Evolutionary conservation across 2,888 invertebrate species (phyloP).

Genomic region (Tetranychus piercei): DNA sequence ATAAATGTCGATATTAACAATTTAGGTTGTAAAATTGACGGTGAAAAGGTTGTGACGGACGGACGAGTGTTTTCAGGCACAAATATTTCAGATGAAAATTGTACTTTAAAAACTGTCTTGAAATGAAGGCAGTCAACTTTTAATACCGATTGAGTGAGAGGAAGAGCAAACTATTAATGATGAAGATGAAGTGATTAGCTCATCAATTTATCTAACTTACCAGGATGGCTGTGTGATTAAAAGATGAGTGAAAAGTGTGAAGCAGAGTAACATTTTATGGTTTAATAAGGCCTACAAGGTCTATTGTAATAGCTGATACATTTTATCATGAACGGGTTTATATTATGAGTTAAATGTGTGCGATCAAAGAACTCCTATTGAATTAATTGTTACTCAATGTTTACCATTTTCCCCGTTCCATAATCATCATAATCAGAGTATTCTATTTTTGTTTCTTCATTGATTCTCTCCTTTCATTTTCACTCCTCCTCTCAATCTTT

Average conservation of each 20-base stretch:
- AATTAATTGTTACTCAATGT: not conserved
- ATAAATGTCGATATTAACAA: too few species aligned
- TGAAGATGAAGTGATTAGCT: not conserved
- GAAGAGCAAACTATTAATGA: not conserved
- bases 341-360: not conserved
- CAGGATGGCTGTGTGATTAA: not conserved
- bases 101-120: not conserved
- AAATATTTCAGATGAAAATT: not conserved
- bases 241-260: not conserved
- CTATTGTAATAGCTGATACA: not conserved
- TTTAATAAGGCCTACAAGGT: not conserved
- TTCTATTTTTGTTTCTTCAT: not conserved
- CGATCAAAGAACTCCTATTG: not conserved
- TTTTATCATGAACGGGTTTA: not conserved
- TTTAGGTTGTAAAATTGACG: too few species aligned
- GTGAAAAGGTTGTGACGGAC: too few species aligned
- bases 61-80: too few species aligned
- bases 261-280: not conserved
- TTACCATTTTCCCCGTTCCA: not conserved
- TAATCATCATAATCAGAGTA: not conserved
- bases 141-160: not conserved
- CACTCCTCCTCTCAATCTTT: not conserved
- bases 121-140: not conserved
- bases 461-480: not conserved
- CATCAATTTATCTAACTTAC: not conserved